Base-by-base conservation (phyloP, 2,113 vertebrate species). In the Tenrec ecaudatus region DNA sequence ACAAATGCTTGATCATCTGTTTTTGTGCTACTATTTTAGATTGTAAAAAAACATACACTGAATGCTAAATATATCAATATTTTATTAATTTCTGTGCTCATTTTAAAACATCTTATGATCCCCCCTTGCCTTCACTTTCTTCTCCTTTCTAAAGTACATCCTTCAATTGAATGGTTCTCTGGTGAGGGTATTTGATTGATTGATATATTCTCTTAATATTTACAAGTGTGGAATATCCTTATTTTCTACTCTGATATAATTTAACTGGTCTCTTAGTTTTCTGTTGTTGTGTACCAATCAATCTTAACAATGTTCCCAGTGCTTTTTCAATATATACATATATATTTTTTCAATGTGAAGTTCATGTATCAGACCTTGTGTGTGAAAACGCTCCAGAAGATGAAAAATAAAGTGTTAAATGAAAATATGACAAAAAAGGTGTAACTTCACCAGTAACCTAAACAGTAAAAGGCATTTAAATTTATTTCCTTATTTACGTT, bases 401-500 rank as follows among this genome's bases (percentile, higher is more conserved):
- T 38, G 8, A 69, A 36, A 80, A 33, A 82, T 20, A 85, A 66
- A 66, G 27, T 83, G 25, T 69, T 83, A n/a, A 62, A 6, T 77
- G 25, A 40, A 92, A 85, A 77, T 80, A 64, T 4, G 22, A 76
- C 83, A 89, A 43, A 77, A 82, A 93, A 86, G 69, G 84, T 88
- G 2, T 22, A 89, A 57, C 20, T 40, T 87, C 16, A 82, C 29
- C 6, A 82, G 62, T 43, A 84, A 78, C 9, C 80, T 88, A 80
- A 86, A n/a, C 4, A 83, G 33, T 66, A 81, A 17, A 31, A 88
- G 82, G 3, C 17, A 33, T 79, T 60, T n/a, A 53, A 4, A 47
- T 79, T 47, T 71, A 76, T 75, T 75, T 91, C 1, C 8, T 75
- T 80, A 27, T 8, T 78, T 90, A 53, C 16, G 25, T 31, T 82